Evolutionary conservation across 2,888 invertebrate species (phyloP).

Genomic region (Sphecodes monilicornis): DNA sequence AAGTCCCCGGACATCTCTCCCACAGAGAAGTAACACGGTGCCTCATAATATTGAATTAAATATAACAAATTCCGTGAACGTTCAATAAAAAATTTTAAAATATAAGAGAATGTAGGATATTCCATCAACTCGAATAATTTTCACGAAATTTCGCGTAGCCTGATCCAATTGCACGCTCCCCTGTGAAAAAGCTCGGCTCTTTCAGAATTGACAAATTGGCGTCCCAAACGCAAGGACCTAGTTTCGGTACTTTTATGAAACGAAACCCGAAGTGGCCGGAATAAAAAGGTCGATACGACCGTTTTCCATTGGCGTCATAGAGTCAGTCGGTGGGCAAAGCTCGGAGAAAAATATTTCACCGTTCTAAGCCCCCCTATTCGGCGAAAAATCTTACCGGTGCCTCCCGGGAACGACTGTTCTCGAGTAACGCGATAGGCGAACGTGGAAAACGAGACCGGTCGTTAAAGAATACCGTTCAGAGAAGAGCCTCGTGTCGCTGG

Average conservation of each 20-base stretch:
- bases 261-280: background rate
- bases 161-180: background rate
- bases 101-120: background rate
- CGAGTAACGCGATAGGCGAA: conserved; percentile 3
- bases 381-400: background rate
- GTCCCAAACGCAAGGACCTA: background rate
- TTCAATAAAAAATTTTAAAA: background rate
- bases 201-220: background rate
- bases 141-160: background rate
- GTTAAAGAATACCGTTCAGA: conserved; percentile 36
- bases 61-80: background rate
- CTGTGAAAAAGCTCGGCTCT: background rate
- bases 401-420: background rate
- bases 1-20: too few relatives aligned
- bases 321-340: background rate
- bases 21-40: too few relatives aligned
- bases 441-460: conserved; percentile 42
- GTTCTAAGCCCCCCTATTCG: background rate
- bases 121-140: background rate
- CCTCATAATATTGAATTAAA: background rate
- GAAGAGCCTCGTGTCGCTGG: background rate
- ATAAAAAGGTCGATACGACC: background rate
- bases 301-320: background rate
- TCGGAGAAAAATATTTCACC: background rate
- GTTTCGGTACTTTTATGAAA: background rate